Percentiles rank a stretch among this genome's conserved stretches.
These are phyloP conservation scores for Chironex yamaguchii DNA, from an alignment of 30 jellyfish, hydroid and myxozoan species.

Conservation along the genomic window DNA sequence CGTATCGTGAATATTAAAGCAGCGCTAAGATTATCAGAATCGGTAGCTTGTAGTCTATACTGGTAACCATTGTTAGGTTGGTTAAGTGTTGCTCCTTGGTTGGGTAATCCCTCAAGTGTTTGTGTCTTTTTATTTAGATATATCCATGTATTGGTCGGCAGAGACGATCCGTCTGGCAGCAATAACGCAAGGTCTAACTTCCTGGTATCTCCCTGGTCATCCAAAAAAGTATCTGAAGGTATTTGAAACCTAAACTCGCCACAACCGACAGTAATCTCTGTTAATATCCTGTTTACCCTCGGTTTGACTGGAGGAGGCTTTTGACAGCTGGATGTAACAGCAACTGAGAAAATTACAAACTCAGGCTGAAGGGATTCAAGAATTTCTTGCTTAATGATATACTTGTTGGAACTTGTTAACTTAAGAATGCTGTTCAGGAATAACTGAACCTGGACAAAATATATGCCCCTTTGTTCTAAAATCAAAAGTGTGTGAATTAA, in stretches of 20 bases:
- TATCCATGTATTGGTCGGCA: slow-evolving; percentile 65
- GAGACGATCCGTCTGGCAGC: slow-evolving; percentile 16
- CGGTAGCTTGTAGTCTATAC: slow-evolving; percentile 81
- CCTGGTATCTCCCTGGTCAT: slow-evolving; percentile 79
- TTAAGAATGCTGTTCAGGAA: slow-evolving; percentile 45
- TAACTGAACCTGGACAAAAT: slow-evolving; percentile 59
- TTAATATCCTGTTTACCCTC: slow-evolving; percentile 6
- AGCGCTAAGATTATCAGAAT: slow-evolving; percentile 69
- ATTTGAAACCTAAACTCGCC: slow-evolving; percentile 76
- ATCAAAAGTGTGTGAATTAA: slow-evolving; percentile 51
- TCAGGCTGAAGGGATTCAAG: slow-evolving; percentile 62
- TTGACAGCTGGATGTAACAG: slow-evolving; percentile 43
- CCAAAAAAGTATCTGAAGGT: slow-evolving; percentile 72
- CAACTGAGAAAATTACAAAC: slow-evolving; percentile 25
- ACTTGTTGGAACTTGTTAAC: slow-evolving; percentile 43
- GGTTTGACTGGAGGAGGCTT: slow-evolving; percentile 74
- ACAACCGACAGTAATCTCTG: slow-evolving; percentile 49
- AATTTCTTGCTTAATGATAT: slow-evolving; percentile 52
- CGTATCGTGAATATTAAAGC: slow-evolving; percentile 40
- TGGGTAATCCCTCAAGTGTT: slow-evolving; percentile 81
- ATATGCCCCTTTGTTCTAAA: slow-evolving; percentile 26
- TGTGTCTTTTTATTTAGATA: slow-evolving; percentile 46
- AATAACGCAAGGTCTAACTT: slow-evolving; percentile 33
- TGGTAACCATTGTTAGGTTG: slow-evolving; percentile 80
- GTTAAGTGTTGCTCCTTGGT: slow-evolving; percentile 24